These are phyloP conservation scores for Hypercompe scribonia DNA, from an alignment of 2,888 invertebrate species.

Conservation along the genomic window DNA sequence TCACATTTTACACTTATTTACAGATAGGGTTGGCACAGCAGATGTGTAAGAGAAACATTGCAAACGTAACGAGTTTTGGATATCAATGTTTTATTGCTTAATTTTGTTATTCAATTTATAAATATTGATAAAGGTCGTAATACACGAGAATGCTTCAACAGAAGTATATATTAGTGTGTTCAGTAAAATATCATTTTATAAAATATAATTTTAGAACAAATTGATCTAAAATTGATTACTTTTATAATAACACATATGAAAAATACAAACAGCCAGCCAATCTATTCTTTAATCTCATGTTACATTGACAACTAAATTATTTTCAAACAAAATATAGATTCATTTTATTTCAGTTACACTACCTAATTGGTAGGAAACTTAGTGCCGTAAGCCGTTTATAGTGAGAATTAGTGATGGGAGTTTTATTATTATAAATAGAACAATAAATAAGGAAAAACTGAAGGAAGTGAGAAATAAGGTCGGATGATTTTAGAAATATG, in stretches of 20 bases:
- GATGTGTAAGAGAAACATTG: conserved; percentile 35
- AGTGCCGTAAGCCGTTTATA: no score
- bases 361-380: no score
- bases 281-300: background rate
- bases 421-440: no score
- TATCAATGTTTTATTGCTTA: conserved; percentile 45
- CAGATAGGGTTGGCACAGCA: conserved; percentile 23
- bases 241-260: background rate
- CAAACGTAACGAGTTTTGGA: conserved; percentile 42
- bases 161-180: conserved; percentile 7
- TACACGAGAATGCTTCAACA: background rate
- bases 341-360: no score
- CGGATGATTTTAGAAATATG: background rate
- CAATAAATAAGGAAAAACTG: background rate
- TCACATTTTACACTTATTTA: conserved; percentile 44
- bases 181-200: no score
- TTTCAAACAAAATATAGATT: background rate
- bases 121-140: background rate
- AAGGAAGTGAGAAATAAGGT: background rate
- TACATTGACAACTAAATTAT: background rate
- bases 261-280: background rate
- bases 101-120: conserved; percentile 37
- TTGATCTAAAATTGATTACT: background rate
- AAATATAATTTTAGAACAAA: background rate
- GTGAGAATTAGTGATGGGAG: no score